Evolutionary conservation across 2,113 vertebrate species (phyloP).

Genomic region (Cervus canadensis): DNA sequence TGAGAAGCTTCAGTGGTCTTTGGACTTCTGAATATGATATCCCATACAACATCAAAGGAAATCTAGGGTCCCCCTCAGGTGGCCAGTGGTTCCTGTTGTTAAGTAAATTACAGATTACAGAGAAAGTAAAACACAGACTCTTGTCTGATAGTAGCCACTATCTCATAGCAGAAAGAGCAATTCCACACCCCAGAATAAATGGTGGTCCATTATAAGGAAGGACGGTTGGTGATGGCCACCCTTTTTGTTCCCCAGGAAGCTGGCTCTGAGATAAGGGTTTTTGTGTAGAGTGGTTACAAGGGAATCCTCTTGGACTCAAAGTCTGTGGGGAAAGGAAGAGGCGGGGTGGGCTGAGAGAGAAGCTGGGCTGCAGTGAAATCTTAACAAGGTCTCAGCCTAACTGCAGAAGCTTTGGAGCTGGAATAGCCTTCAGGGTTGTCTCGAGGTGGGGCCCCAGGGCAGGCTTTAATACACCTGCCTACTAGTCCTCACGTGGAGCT

Average conservation of each 20-base stretch:
- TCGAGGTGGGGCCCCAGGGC: too few relatives aligned
- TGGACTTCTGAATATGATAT: not conserved
- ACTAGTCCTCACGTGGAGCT: not conserved
- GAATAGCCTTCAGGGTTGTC: not conserved
- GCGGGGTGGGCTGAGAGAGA: not conserved
- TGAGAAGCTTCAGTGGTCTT: not conserved
- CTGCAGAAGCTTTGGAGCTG: not conserved
- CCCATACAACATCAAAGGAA: not conserved
- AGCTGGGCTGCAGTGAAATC: not conserved
- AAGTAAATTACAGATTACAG: not conserved
- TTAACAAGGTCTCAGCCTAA: not conserved
- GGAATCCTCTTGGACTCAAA: not conserved
- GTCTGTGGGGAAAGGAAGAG: not conserved
- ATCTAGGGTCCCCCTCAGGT: not conserved
- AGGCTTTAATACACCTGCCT: not conserved
- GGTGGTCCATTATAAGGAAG: not conserved
- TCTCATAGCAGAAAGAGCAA: not conserved
- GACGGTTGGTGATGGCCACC: accelerated
- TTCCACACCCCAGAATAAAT: not conserved
- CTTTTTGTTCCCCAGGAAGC: not conserved
- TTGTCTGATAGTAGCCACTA: not conserved
- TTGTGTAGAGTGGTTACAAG: accelerated
- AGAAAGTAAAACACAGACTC: not conserved
- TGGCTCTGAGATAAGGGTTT: not conserved
- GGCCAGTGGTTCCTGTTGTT: not conserved